phyloP scores from a whole-genome alignment of 2,888 invertebrate species.

The Mimas tiliae region DNA sequence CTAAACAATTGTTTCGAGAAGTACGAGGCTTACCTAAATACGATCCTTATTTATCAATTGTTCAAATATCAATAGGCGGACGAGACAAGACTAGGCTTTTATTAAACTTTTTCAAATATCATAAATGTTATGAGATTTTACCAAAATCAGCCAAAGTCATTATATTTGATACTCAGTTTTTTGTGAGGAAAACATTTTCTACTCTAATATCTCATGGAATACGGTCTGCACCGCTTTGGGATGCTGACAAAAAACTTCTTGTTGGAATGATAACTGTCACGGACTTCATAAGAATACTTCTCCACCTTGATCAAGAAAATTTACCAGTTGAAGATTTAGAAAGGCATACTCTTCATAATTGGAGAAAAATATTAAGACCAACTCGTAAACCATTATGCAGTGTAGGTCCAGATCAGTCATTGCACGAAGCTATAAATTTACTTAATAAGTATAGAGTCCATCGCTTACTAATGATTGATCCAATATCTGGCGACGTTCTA shows the following conservation, averaged over 20 bases:
- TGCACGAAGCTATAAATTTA: slow-evolving; percentile 79
- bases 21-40: slow-evolving; percentile 78
- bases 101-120: slow-evolving; percentile 80
- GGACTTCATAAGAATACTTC: slow-evolving; percentile 77
- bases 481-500: slow-evolving; percentile 71
- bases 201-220: slow-evolving; percentile 79
- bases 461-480: slow-evolving; percentile 75
- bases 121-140: slow-evolving; percentile 80
- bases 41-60: slow-evolving; percentile 80
- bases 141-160: slow-evolving; percentile 82
- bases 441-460: slow-evolving; percentile 75
- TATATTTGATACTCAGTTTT: slow-evolving; percentile 80
- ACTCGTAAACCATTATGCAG: slow-evolving; percentile 72
- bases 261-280: slow-evolving; percentile 81
- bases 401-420: slow-evolving; percentile 73
- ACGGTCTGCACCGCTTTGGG: slow-evolving; percentile 79
- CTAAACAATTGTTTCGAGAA: slow-evolving; percentile 79
- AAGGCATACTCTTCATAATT: slow-evolving; percentile 74
- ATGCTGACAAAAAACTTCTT: slow-evolving; percentile 72
- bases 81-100: slow-evolving; percentile 78
- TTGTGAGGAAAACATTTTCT: slow-evolving; percentile 78
- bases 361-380: slow-evolving; percentile 74
- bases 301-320: slow-evolving; percentile 72
- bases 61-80: slow-evolving; percentile 80
- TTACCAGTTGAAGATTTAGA: slow-evolving; percentile 76